Evolutionary conservation across 2,113 vertebrate genomes (phyloP).

Genomic region (Chaenocephalus aceratus): DNA sequence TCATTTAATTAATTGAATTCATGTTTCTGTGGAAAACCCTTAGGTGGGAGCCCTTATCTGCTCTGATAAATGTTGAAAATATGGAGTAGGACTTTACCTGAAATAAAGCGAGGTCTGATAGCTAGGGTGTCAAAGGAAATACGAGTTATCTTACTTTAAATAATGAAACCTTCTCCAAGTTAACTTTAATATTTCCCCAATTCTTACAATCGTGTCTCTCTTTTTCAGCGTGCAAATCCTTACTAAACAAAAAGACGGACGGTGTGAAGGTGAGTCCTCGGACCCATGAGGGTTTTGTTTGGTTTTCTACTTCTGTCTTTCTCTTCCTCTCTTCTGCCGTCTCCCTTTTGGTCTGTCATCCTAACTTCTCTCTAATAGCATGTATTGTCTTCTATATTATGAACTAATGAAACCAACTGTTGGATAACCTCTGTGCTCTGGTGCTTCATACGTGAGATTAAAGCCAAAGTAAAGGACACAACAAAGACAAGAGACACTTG

Average conservation of each 20-base stretch:
- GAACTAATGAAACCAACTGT: not conserved
- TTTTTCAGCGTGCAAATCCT: constrained; percentile 96
- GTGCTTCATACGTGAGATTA: constrained; percentile 25
- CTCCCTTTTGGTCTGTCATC: constrained; percentile 34
- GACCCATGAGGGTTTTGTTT: constrained; percentile 30
- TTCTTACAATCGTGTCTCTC: constrained; percentile 27
- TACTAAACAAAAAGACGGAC: constrained; percentile 98
- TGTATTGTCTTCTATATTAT: constrained; percentile 31
- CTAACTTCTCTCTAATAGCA: constrained; percentile 25
- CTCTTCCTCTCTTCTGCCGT: constrained; percentile 17
- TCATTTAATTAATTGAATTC: too few relatives aligned
- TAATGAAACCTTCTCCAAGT: too few relatives aligned
- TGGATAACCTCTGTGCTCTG: constrained; percentile 17
- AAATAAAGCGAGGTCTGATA: too few relatives aligned
- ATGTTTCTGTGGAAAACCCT: too few relatives aligned
- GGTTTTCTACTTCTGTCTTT: constrained; percentile 3
- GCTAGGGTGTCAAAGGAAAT: too few relatives aligned
- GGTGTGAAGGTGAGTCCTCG: constrained; percentile 93
- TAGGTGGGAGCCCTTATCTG: too few relatives aligned
- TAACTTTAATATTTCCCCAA: too few relatives aligned
- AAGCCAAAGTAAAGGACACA: constrained; percentile 3
- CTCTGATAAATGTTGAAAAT: too few relatives aligned
- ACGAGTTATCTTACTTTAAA: too few relatives aligned
- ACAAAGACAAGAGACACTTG: not conserved
- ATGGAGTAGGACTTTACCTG: too few relatives aligned